Evolutionary conservation across 1,140 invertebrate species (phyloP).

Genomic region (Paraescarpia echinospica): DNA sequence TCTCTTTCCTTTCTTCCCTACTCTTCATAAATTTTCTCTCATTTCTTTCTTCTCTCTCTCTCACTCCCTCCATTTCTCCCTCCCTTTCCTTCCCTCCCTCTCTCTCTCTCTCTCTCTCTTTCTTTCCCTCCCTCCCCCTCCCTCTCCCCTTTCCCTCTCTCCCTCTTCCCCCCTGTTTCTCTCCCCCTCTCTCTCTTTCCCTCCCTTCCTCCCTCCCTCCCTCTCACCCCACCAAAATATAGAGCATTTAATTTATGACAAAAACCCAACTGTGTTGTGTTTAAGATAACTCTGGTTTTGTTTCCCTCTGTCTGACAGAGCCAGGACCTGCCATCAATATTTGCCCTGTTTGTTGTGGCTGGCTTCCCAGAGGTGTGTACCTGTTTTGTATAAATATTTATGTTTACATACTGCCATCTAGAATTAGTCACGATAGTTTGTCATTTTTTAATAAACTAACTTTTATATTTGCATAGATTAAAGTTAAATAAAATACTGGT

Average conservation of each 20-base stretch:
- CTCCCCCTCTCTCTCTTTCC: neutral
- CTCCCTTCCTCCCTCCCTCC: too few species aligned
- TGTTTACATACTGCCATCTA: too few species aligned
- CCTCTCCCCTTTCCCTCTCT: neutral
- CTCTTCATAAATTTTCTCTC: neutral
- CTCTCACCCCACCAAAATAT: neutral
- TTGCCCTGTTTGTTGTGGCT: conserved; percentile 55
- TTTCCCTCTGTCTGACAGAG: conserved; percentile 33
- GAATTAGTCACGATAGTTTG: too few species aligned
- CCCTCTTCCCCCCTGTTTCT: too few species aligned
- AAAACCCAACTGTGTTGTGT: neutral
- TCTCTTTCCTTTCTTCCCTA: neutral
- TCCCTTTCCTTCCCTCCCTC: too few species aligned
- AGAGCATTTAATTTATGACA: neutral
- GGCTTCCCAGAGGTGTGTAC: conserved; percentile 53
- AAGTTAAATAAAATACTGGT: too few species aligned
- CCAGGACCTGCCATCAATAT: conserved; percentile 47
- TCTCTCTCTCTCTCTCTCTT: neutral
- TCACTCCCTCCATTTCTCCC: neutral
- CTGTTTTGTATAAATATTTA: neutral
- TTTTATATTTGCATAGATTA: too few species aligned
- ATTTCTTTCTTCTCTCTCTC: neutral
- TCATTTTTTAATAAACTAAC: too few species aligned
- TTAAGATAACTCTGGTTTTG: neutral
- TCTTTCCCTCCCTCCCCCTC: too few species aligned